phyloP scores from a whole-genome alignment of 1,140 invertebrate species.

The Calycopis cecrops region DNA sequence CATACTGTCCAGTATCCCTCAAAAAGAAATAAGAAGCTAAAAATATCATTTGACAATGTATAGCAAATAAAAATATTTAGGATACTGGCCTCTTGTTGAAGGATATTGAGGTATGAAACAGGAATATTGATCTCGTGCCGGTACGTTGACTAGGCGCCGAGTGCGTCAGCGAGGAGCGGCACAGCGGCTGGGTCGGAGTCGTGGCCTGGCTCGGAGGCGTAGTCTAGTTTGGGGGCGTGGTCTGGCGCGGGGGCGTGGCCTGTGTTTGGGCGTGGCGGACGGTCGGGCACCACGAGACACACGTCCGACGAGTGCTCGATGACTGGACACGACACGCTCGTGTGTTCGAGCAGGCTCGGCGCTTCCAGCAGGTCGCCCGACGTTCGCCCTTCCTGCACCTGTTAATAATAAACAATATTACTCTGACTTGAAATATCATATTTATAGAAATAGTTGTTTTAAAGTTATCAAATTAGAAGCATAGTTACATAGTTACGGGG shows the following conservation, averaged over 20 bases:
- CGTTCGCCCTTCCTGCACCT: slow-evolving; percentile 47
- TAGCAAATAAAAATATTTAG: not conserved
- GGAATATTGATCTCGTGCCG: not conserved
- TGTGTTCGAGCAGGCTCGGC: slow-evolving; percentile 54
- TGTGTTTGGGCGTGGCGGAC: too few species aligned
- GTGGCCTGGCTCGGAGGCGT: slow-evolving; percentile 1
- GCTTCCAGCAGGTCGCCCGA: slow-evolving; percentile 47
- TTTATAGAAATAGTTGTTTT: too few species aligned
- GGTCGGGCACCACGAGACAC: slow-evolving; percentile 41
- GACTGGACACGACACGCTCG: slow-evolving; percentile 64
- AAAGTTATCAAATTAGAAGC: too few species aligned
- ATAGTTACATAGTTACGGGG: too few species aligned
- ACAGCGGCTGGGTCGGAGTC: slow-evolving; percentile 43
- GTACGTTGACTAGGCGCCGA: slow-evolving; percentile 22
- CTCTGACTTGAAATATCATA: too few species aligned
- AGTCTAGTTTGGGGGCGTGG: too few species aligned
- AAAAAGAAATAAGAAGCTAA: not conserved
- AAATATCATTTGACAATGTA: not conserved
- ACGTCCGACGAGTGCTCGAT: slow-evolving; percentile 59
- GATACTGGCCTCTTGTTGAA: not conserved
- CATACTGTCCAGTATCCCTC: not conserved
- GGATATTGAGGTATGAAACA: not conserved
- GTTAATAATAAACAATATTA: slow-evolving; percentile 27
- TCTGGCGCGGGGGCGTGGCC: not conserved
- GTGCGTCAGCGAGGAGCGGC: slow-evolving; percentile 55